phyloP scores from a whole-genome alignment of 2,113 vertebrate genomes.

The Arothron firmamentum region DNA sequence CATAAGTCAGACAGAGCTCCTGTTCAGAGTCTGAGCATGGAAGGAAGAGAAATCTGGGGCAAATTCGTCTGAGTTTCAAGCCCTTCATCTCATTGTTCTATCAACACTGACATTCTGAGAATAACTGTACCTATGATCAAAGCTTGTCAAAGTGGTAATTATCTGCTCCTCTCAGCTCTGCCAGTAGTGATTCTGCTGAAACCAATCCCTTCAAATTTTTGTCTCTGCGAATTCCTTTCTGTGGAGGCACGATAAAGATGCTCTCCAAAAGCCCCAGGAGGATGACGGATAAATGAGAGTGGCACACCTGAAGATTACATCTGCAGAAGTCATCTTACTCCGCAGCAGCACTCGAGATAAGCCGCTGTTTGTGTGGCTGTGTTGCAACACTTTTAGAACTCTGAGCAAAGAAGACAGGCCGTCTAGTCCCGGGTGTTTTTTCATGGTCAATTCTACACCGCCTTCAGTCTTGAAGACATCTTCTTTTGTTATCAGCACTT shows the following conservation, averaged over 20 bases:
- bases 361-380: slow-evolving; percentile 9
- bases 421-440: background rate
- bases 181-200: slow-evolving; percentile 55
- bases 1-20: slow-evolving; percentile 30
- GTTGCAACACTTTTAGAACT: slow-evolving; percentile 7
- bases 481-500: slow-evolving; percentile 1
- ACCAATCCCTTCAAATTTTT: slow-evolving; percentile 52
- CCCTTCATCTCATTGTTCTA: slow-evolving; percentile 55
- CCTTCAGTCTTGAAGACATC: background rate
- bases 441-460: background rate
- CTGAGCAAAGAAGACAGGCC: slow-evolving; percentile 2
- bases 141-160: slow-evolving; percentile 72
- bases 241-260: slow-evolving; percentile 46
- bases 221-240: slow-evolving; percentile 51
- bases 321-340: slow-evolving; percentile 26
- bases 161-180: slow-evolving; percentile 54
- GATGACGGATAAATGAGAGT: slow-evolving; percentile 63
- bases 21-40: slow-evolving; percentile 36
- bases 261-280: slow-evolving; percentile 22
- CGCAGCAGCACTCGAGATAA: slow-evolving; percentile 5
- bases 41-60: slow-evolving; percentile 17
- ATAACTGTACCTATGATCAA: slow-evolving; percentile 70
- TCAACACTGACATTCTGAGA: slow-evolving; percentile 59
- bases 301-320: slow-evolving; percentile 57
- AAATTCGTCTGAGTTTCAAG: slow-evolving; percentile 30